phyloP scores from a whole-genome alignment of 2,113 vertebrate genomes.

The human (Homo sapiens) region GRCh38 chr5:7671001-7671500 shows the following conservation, averaged over 20 bases:
- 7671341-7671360: neutral
- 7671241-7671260: neutral
- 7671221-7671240: neutral
- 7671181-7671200: neutral
- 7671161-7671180: neutral
- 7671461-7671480: constrained; percentile 64
- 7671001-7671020: neutral
- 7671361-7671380: neutral
- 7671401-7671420: neutral
- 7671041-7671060: neutral
- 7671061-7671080: neutral
- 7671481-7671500: constrained; percentile 72
- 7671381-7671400: neutral
- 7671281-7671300: neutral
- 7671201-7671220: neutral
- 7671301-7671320: neutral
- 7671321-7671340: neutral
- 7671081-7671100: neutral
- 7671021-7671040: neutral
- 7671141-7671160: neutral
- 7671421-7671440: neutral
- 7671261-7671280: too few species aligned
- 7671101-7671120: neutral
- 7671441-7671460: neutral
- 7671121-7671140: too few species aligned